Evolutionary conservation across 2,888 invertebrate species (phyloP), one percentile per base, ranked within the genome.

Genomic region (Flexamia atlantica): DNA sequence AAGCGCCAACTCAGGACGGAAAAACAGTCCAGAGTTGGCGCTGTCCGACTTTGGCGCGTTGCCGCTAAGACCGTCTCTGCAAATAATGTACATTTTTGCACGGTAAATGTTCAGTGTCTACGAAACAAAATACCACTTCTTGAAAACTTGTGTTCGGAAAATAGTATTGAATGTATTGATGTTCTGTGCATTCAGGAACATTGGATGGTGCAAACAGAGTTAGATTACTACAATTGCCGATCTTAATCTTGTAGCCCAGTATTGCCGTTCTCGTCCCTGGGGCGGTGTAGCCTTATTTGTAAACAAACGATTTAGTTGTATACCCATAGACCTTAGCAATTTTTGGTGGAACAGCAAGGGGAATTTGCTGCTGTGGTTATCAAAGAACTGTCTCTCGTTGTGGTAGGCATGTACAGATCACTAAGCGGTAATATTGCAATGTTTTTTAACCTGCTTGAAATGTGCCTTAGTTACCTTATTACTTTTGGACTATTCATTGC

Each of bases 291-390:
- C 80, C 12, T n/a, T 80, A n/a, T 80, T 30, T 32, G 25, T 80
- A 32, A 25, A 36, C 53, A 57, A 23, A 12, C 9, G 17, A 12
- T 10, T 50, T 3, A 32, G 5, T 17, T 32, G 5, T 36, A 32
- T 9, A 70, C 30, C 28, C 17, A 5, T 57, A 53, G 80, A 53
- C 28, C 20, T 50, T 14, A n/a, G 53, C 42, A 14, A 25, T 28
- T 25, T 25, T 53, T 50, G 17, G 32, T 32, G n/a, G 25, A 80
- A 20, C 17, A 12, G 10, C 40, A 53, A 10, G 80, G 14, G 9
- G 80, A 80, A 20, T 80, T 80, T 80, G 80, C 80, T 53, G 80
- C 53, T 23, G 46, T 80, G 25, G 20, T 53, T 46, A 28, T 80
- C 17, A 28, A 25, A 30, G 80, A 28, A 53, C 32, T 70, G 30